Percentiles rank a stretch among this genome's conserved stretches.
phyloP scores from a whole-genome alignment of 2,113 vertebrate species.

The Mastomys coucha region DNA sequence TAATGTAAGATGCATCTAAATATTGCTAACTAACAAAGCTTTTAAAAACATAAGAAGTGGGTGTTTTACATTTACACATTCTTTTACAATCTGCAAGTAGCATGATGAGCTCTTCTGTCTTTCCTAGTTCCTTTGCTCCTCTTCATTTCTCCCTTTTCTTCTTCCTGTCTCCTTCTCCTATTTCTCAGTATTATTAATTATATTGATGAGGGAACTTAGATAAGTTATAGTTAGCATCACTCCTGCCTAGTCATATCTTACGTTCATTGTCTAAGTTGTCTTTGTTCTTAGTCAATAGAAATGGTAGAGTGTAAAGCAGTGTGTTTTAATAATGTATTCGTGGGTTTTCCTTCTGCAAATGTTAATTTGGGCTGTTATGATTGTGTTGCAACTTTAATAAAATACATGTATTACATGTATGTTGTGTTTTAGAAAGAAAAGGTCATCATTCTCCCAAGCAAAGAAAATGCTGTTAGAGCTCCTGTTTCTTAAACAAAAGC shows the following conservation, averaged over 20 bases:
- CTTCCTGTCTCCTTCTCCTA: neutral
- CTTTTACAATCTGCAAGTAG: neutral
- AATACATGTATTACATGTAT: neutral
- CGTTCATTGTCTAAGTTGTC: neutral
- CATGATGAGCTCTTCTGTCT: neutral
- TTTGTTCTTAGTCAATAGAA: neutral
- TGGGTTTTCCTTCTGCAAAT: neutral
- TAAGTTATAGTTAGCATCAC: neutral
- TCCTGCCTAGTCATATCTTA: neutral
- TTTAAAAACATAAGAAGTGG: neutral
- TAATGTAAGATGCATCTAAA: neutral
- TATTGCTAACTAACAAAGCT: neutral
- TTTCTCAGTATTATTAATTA: neutral
- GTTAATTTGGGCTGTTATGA: neutral
- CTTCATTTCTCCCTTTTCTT: neutral
- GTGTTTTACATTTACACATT: neutral
- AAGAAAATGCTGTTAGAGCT: neutral
- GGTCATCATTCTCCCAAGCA: neutral
- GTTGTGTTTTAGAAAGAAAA: neutral
- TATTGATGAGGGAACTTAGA: neutral
- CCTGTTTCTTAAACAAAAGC: neutral
- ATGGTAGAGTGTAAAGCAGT: neutral
- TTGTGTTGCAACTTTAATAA: neutral
- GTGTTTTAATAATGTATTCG: neutral
- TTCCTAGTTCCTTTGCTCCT: no score